These are phyloP conservation scores for Daktulosphaira vitifoliae DNA, from an alignment of 1,140 invertebrate species.

Conservation along the genomic window DNA sequence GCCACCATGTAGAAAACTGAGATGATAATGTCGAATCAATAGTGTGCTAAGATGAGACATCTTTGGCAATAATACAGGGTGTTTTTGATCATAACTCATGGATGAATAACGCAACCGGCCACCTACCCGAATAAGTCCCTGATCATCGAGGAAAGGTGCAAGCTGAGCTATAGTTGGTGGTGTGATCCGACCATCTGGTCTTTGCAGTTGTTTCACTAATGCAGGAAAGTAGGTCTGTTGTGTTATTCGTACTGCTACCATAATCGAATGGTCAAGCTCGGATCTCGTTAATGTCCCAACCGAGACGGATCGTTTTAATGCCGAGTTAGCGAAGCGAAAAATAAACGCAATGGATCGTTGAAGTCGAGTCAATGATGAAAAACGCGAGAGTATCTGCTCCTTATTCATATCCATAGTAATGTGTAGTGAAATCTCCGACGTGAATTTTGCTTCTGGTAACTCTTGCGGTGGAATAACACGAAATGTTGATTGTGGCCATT, in stretches of 20 bases:
- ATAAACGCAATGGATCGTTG: not conserved
- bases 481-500: not conserved
- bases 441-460: too few species aligned
- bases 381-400: too few species aligned
- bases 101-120: too few species aligned
- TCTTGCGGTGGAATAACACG: too few species aligned
- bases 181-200: not conserved
- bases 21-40: conserved; percentile 39
- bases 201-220: not conserved
- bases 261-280: not conserved
- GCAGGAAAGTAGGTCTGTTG: not conserved
- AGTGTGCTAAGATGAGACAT: conserved; percentile 35
- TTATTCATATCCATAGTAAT: too few species aligned
- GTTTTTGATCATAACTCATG: too few species aligned
- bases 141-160: too few species aligned
- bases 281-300: not conserved
- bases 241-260: not conserved
- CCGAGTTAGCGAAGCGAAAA: not conserved
- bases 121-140: too few species aligned
- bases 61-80: too few species aligned
- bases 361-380: not conserved
- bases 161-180: not conserved
- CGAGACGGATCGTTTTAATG: not conserved
- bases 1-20: conserved; percentile 40
- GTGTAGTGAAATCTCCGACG: too few species aligned